Percentiles rank a stretch among this genome's conserved stretches.
phyloP scores from a whole-genome alignment of 2,888 invertebrate genomes.

The Nemurella pictetii region DNA sequence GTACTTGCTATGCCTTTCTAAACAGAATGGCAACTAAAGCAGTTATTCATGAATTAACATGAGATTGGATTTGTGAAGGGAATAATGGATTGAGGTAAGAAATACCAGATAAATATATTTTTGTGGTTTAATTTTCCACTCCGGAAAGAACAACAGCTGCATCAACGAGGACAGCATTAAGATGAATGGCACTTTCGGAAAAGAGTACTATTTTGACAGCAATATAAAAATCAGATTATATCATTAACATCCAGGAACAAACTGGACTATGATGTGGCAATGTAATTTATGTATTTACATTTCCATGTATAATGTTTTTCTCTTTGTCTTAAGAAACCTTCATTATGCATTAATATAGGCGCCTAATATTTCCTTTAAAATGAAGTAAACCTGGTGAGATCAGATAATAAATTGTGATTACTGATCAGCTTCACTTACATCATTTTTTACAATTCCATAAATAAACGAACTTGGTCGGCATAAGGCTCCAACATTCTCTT shows the following conservation, averaged over 20 bases:
- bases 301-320: not conserved
- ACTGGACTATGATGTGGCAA: not conserved
- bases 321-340: not conserved
- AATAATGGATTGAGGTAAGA: too few relatives aligned
- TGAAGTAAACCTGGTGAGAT: not conserved
- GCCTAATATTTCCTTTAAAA: not conserved
- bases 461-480: not conserved
- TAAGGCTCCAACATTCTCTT: not conserved
- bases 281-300: not conserved
- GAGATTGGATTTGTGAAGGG: too few relatives aligned
- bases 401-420: not conserved
- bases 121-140: not conserved
- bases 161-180: not conserved
- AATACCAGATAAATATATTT: too few relatives aligned
- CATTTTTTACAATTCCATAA: not conserved
- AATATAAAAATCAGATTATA: not conserved
- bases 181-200: not conserved
- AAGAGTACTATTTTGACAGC: not conserved
- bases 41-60: too few relatives aligned
- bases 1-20: too few relatives aligned
- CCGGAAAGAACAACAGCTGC: not conserved
- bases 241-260: not conserved
- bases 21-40: too few relatives aligned
- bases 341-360: not conserved
- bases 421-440: not conserved